These are phyloP conservation scores for Anabas testudineus DNA, from an alignment of 2,797 vertebrate species.

Conservation along the genomic window DNA sequence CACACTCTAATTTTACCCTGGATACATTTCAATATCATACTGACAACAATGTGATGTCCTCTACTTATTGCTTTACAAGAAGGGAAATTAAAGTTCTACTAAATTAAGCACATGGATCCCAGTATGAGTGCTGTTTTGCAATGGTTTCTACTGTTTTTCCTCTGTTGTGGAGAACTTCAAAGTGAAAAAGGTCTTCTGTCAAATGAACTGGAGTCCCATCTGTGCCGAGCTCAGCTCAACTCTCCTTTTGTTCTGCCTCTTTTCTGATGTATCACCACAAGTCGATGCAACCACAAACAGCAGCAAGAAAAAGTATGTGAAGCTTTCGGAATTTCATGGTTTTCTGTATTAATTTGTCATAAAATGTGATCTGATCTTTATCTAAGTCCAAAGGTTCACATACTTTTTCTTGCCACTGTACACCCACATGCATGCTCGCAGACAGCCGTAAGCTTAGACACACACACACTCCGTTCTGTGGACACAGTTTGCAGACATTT, in stretches of 20 bases:
- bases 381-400: too few species aligned
- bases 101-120: constrained; percentile 38
- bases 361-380: too few species aligned
- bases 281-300: constrained; percentile 6
- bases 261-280: constrained; percentile 5
- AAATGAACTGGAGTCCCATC: constrained; percentile 16
- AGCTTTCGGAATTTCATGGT: too few species aligned
- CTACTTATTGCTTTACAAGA: constrained; percentile 47
- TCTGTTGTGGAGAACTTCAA: constrained; percentile 13
- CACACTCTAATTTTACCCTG: constrained; percentile 67
- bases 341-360: too few species aligned
- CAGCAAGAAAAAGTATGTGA: too few species aligned
- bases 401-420: too few species aligned
- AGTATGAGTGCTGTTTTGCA: constrained; percentile 1
- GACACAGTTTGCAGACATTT: constrained; percentile 30
- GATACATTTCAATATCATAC: constrained; percentile 72
- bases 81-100: constrained; percentile 59
- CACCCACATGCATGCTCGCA: constrained; percentile 5
- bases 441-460: constrained; percentile 29
- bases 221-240: constrained; percentile 24
- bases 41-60: constrained; percentile 52
- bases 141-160: neutral
- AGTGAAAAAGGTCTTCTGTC: constrained; percentile 32
- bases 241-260: constrained; percentile 3
- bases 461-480: constrained; percentile 21